phyloP scores from a whole-genome alignment of 2,888 invertebrate genomes.

The Hemithea aestivaria region DNA sequence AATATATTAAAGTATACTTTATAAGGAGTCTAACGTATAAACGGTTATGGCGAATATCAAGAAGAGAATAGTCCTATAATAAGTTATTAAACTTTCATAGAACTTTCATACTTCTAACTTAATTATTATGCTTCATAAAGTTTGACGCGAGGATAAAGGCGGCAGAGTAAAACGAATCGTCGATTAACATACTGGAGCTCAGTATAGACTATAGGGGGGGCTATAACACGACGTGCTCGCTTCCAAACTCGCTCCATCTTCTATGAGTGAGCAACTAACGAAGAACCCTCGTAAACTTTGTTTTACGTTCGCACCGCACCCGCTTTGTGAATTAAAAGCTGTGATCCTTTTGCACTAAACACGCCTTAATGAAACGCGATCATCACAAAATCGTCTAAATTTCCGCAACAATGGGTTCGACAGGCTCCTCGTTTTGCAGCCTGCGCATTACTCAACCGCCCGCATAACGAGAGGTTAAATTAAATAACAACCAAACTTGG shows the following conservation, averaged over 20 bases:
- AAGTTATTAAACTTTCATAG: neutral
- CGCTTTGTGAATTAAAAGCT: conserved; percentile 69
- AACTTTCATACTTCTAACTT: neutral
- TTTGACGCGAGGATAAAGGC: conserved; percentile 24
- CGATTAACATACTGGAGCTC: conserved; percentile 37
- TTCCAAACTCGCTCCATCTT: conserved; percentile 37
- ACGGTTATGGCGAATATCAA: no score
- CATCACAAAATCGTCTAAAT: conserved; percentile 71
- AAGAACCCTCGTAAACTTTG: conserved; percentile 66
- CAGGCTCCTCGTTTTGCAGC: conserved; percentile 54
- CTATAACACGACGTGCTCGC: conserved; percentile 24
- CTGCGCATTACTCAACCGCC: conserved; percentile 55
- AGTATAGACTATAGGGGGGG: conserved; percentile 15
- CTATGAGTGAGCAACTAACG: conserved; percentile 68
- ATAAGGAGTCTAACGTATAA: no score
- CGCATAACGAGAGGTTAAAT: conserved; percentile 71
- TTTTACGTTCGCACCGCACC: conserved; percentile 57
- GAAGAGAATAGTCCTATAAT: no score
- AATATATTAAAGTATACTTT: no score
- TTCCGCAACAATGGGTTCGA: conserved; percentile 66
- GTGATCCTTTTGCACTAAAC: conserved; percentile 61
- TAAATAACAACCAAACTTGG: conserved; percentile 69
- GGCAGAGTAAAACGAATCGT: conserved; percentile 27
- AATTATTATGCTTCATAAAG: conserved; percentile 7
- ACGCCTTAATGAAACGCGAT: conserved; percentile 70